Base-by-base conservation (phyloP, 2,797 vertebrate species). In the Meriones psammophilus region DNA sequence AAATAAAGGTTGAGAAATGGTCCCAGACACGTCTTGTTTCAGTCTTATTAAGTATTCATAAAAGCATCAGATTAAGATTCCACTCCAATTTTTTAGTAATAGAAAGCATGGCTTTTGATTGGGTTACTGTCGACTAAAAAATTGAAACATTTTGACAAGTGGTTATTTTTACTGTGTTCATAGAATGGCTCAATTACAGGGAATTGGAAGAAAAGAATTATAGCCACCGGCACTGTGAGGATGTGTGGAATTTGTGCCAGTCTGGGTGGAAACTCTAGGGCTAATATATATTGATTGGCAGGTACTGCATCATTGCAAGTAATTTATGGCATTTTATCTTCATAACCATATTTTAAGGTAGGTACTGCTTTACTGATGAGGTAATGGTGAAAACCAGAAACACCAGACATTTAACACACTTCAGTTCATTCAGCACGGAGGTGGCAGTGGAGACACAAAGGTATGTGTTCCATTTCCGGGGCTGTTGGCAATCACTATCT, bases 1-100 rank as follows among this genome's bases (percentile, higher is more conserved):
- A 74, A 91, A 74, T 58, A 76, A 88, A 80, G 36, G 94, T 46
- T 58, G 91, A 94, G 54, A 90, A 79, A 95, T 88, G n/a, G 4
- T 76, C 15, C 88, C 22, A 50, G 60, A 26, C 50, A 58, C 36
- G 22, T 76, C 15, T 33, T 86, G 4, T 96, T 92, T 87, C 50
- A 78, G n/a, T 92, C 73, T 89, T 83, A 39, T 46, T 88, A 88
- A 88, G 69, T 84, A 76, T 74, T 91, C 42, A 88, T n/a, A 71
- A 64, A 91, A 88, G 62, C 8, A 84, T 90, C 69, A 20, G 1
- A 87, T 73, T n/a, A 78, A 60, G 18, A 39, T 39, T 60, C 85
- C 24, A 74, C 1, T 88, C 78, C 87, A 56, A 88, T 93, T 84
- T 93, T 93, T 62, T 91, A 89, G 81, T 64, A 95, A 79, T 24